Evolutionary conservation across 2,797 vertebrate species (phyloP), one percentile per base, ranked within the genome.

Genomic region (Eospalax fontanierii): DNA sequence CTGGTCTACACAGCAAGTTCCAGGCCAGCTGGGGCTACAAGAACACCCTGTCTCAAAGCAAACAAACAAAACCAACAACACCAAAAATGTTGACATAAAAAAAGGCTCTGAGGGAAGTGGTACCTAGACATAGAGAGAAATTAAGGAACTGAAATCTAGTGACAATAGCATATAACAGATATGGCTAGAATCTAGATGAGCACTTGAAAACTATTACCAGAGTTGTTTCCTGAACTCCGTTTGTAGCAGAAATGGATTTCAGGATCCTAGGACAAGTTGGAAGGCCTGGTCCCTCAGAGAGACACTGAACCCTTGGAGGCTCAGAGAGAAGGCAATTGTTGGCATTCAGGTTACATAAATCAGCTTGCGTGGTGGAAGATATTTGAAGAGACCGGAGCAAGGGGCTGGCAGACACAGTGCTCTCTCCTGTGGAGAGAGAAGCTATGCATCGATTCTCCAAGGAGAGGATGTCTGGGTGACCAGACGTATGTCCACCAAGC

Each of bases 401-500:
- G 22, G 40, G 24, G 40, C 75, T 84, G 57, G 54, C 30, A 38
- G 61, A 95, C 66, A 75, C 6, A 18, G 68, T 54, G 66, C 68
- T 96, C 79, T 95, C 87, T 43, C 90, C 38, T 68, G 59, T 71
- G 57, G 94, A 24, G 76, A 95, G 50, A 2, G 18, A 87, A 59
- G 87, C 70, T 63, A 97, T 57, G 82, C 94, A 95, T 7, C 0
- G 84, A 66, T 96, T 97, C 63, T 97, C 70, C 18, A 86, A 66
- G 11, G 95, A 97, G 12, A 97, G 92, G 50, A 94, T 57, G 19
- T 92, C 79, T 8, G 50, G 40, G 8, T 24, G 63, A 75, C 16
- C n/a, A 91, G 88, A 74, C 35, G 86, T 4, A 59, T 33, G 61
- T 14, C 92, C 65, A 3, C 6, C 1, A 12, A 11, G 33, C 12